Evolutionary conservation across 2,113 vertebrate species (phyloP), one percentile per base, ranked within the genome.

Genomic region (Melanotaenia duboulayi): DNA sequence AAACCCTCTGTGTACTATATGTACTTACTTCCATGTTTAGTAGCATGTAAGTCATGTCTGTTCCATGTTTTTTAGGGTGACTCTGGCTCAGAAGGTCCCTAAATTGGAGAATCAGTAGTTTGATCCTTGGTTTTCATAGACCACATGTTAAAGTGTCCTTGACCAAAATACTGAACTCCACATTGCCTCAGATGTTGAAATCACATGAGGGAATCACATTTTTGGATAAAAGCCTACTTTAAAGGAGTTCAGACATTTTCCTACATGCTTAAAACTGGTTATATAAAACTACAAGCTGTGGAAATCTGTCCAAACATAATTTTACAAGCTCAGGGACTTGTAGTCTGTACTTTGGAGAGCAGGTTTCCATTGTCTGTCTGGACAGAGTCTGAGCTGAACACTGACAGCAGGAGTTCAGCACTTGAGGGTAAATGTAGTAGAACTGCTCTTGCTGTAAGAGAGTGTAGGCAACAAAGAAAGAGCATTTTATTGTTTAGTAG

Each of bases 401-500:
- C 12, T 61, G 60, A 74, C 28, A 78, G 55, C 74, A 66, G 77
- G 67, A 35, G 32, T 35, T 35, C 5, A 35, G 32, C 32, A 35
- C 32, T 35, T 35, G 5, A 35, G 32, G 32, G 64, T 48, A 56
- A 76, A 81, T 52, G 57, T 65, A 57, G 49, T 44, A 65, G 46
- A 80, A 55, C 57, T 42, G 19, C 74, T 74, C 51, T 80, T 24
- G 39, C 52, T 61, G 28, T 37, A 28, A n/a, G 35, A n/a, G 35
- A 40, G 20, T 62, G 23, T 12, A 4, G 42, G 66, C 16, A 7
- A 3, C 20, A 65, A 66, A 61, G n/a, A 57, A 50, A 60, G 37
- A 75, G 57, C 2, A n/a, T 48, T 68, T 25, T 50, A 55, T 74
- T 25, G 67, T 62, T 75, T 60, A 60, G 28, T 61, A 28, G 80